Percentiles rank a stretch among this genome's conserved stretches.
Evolutionary conservation across 2,113 vertebrate species (phyloP).

Genomic region (Misgurnus mizolepis): DNA sequence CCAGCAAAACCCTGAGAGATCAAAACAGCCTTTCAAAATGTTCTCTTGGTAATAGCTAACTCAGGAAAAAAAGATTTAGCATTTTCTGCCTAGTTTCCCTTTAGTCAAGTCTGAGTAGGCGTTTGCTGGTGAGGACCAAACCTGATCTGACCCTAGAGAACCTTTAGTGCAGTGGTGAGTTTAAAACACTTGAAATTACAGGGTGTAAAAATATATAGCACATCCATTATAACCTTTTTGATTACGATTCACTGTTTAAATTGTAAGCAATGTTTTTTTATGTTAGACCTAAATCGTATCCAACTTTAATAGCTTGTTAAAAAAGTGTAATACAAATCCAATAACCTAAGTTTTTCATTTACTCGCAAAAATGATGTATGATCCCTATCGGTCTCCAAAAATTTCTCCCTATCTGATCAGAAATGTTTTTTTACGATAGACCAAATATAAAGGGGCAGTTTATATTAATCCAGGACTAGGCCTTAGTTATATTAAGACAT

Average conservation of each 20-base stretch:
- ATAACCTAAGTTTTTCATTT: neutral
- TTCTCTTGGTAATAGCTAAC: constrained; percentile 8
- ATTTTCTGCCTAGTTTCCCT: constrained; percentile 33
- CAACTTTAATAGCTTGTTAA: neutral
- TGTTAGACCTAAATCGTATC: neutral
- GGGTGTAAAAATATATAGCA: neutral
- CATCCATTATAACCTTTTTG: neutral
- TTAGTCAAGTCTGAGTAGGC: constrained; percentile 2
- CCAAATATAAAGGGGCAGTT: too few relatives aligned
- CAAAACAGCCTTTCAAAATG: neutral
- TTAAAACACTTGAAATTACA: constrained; percentile 39
- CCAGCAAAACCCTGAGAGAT: neutral
- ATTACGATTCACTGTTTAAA: neutral
- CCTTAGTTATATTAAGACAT: too few relatives aligned
- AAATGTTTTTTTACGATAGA: too few relatives aligned
- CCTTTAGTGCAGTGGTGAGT: constrained; percentile 12
- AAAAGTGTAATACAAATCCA: neutral
- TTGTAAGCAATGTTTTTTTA: constrained; percentile 1
- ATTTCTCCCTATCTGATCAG: too few relatives aligned
- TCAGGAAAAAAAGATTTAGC: constrained; percentile 3
- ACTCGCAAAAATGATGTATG: neutral
- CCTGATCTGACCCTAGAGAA: constrained; percentile 13
- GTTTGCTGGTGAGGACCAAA: constrained; percentile 30
- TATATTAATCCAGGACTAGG: too few relatives aligned
- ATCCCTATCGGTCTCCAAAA: too few relatives aligned